Evolutionary conservation across 2,888 invertebrate genomes (phyloP).

Genomic region (Drosophila vallismaia): DNA sequence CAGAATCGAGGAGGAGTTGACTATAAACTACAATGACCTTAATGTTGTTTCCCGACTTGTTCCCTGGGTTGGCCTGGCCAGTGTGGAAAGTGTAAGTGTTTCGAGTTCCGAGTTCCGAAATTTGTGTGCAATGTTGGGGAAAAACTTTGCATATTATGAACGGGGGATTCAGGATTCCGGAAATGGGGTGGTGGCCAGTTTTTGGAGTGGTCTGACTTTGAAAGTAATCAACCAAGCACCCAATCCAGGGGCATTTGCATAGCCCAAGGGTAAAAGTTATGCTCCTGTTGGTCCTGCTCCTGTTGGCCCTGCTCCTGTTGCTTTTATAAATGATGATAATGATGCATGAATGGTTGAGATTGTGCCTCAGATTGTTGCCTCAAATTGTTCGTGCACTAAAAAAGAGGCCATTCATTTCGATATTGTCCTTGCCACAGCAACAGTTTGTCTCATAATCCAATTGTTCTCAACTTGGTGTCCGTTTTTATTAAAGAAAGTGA

Average conservation of each 20-base stretch:
- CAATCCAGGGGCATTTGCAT: slow-evolving; percentile 47
- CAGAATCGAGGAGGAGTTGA: slow-evolving; percentile 14
- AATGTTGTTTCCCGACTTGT: slow-evolving; percentile 12
- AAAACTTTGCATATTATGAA: slow-evolving; percentile 44
- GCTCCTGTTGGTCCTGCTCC: too few species aligned
- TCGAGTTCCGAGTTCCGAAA: slow-evolving; percentile 25
- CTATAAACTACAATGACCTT: slow-evolving; percentile 31
- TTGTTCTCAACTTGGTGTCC: slow-evolving; percentile 75
- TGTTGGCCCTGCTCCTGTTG: not conserved
- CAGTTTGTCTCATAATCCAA: slow-evolving; percentile 61
- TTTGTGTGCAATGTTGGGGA: slow-evolving; percentile 45
- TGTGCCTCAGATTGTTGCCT: slow-evolving; percentile 11
- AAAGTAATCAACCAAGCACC: slow-evolving; percentile 18
- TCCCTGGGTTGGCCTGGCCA: slow-evolving; percentile 19
- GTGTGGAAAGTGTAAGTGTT: slow-evolving; percentile 19
- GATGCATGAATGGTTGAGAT: slow-evolving; percentile 41
- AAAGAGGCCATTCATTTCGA: slow-evolving; percentile 19
- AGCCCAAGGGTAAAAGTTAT: not conserved
- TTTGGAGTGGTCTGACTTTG: slow-evolving; percentile 45
- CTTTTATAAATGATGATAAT: slow-evolving; percentile 28
- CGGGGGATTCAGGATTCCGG: not conserved
- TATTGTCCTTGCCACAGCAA: slow-evolving; percentile 34
- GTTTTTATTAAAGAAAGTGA: slow-evolving; percentile 65
- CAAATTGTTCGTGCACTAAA: slow-evolving; percentile 12
- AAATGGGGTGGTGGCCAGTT: not conserved